phyloP scores from a whole-genome alignment of 2,888 invertebrate genomes.

The Coleophora flavipennella region DNA sequence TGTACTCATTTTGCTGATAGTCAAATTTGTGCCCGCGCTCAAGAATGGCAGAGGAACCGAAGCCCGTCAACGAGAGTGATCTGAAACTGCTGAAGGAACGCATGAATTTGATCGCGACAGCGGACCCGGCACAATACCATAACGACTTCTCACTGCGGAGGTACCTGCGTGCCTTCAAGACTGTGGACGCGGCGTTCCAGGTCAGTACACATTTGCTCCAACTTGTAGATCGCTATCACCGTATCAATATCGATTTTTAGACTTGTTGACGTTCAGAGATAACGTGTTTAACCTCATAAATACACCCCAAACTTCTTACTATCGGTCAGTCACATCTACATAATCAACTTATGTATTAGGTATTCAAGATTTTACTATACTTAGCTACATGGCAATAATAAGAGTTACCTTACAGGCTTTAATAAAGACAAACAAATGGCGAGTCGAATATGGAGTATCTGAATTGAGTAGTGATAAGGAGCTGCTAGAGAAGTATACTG shows the following conservation, averaged over 20 bases:
- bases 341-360: no score
- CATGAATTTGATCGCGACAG: conserved; percentile 80
- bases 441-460: conserved; percentile 79
- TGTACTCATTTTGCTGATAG: no score
- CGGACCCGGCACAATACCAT: conserved; percentile 82
- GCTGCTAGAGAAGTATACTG: conserved; percentile 70
- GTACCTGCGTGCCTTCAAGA: conserved; percentile 82
- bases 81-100: conserved; percentile 78
- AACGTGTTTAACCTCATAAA: no score
- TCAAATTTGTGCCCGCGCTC: background rate
- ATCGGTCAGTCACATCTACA: no score
- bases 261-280: background rate
- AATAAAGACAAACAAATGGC: conserved; percentile 86
- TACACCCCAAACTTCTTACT: background rate
- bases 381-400: no score
- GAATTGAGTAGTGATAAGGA: conserved; percentile 68
- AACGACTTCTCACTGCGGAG: conserved; percentile 81
- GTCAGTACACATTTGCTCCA: conserved; percentile 39
- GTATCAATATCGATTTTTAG: background rate
- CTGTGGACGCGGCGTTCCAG: conserved; percentile 82
- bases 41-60: conserved; percentile 52
- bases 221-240: background rate
- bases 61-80: conserved; percentile 75
- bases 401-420: conserved; percentile 70
- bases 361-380: no score